Percentiles rank a stretch among this genome's conserved stretches.
These are phyloP conservation scores for Anthopleura xanthogrammica DNA, from an alignment of 92 coral and sea anemone species.

Conservation along the genomic window DNA sequence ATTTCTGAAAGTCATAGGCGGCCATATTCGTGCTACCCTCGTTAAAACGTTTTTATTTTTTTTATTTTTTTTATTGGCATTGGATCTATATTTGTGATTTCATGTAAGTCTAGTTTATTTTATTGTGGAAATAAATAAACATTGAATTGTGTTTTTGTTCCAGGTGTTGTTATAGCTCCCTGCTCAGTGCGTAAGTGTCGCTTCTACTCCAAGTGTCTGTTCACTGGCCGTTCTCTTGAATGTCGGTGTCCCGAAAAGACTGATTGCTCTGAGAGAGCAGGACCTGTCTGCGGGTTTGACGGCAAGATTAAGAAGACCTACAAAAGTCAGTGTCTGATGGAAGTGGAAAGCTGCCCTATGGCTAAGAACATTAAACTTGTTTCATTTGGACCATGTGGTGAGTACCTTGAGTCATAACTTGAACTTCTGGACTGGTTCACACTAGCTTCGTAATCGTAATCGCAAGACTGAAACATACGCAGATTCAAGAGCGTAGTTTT, in stretches of 20 bases:
- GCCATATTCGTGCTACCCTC: too few species aligned
- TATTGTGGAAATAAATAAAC: too few species aligned
- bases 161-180: conserved; percentile 61
- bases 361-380: conserved; percentile 61
- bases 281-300: conserved; percentile 76
- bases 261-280: conserved; percentile 55
- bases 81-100: too few species aligned
- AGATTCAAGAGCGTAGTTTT: too few species aligned
- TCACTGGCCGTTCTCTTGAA: conserved; percentile 73
- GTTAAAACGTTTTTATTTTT: too few species aligned
- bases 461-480: too few species aligned
- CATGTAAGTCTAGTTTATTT: too few species aligned
- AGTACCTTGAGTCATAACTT: conserved; percentile 13
- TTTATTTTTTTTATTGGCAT: too few species aligned
- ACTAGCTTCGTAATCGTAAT: too few species aligned
- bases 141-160: background rate
- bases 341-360: conserved; percentile 75
- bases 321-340: conserved; percentile 71
- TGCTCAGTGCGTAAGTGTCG: conserved; percentile 73
- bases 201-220: conserved; percentile 61
- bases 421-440: background rate
- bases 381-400: conserved; percentile 74
- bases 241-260: conserved; percentile 86
- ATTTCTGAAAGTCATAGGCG: too few species aligned
- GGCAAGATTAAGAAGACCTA: conserved; percentile 66